Evolutionary conservation across 2,797 vertebrate species (phyloP), one percentile per base, ranked within the genome.

Genomic region (Aselliscus stoliczkanus): DNA sequence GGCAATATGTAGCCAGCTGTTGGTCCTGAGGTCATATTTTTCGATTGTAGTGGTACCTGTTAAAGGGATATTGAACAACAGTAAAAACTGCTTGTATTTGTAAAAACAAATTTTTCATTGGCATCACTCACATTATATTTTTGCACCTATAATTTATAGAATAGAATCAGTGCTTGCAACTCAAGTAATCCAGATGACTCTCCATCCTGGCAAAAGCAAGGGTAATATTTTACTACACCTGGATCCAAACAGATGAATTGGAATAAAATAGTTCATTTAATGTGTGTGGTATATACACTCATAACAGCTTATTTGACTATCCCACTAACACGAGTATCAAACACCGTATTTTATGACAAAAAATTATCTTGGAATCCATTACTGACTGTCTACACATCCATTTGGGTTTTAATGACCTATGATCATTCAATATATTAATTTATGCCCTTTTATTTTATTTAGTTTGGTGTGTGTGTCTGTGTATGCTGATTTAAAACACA

Each of bases 11-110:
- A 99, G 97, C 99, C 99, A 99, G 7, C 98, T 99, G 97, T 99
- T 99, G 47, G 99, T 99, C 96, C 99, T 98, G 54, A 99, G 98
- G 98, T 99, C 99, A 0, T 99, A 99, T 88, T 99, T 99, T 98
- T 99, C 99, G 54, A 99, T 99, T 25, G 99, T 99, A 20, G 99
- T 99, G 52, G 99, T 99, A 88, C 99, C 99, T 99, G 92, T 93
- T 84, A 31, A 37, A 91, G 80, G 11, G 0, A 4, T 4, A 65
- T 86, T 77, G 9, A 58, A 72, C 5, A 92, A 75, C 34, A 13
- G 0, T 92, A 58, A 96, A 90, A 88, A 10, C 4, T 4, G 11
- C 13, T 42, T 79, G 2, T 44, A 15, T 72, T n/a, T n/a, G n/a
- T n/a, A n/a, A n/a, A n/a, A n/a, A n/a, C n/a, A n/a, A n/a, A n/a